These are phyloP conservation scores for Anseranas semipalmata DNA, from an alignment of 2,113 vertebrate genomes.

Conservation along the genomic window DNA sequence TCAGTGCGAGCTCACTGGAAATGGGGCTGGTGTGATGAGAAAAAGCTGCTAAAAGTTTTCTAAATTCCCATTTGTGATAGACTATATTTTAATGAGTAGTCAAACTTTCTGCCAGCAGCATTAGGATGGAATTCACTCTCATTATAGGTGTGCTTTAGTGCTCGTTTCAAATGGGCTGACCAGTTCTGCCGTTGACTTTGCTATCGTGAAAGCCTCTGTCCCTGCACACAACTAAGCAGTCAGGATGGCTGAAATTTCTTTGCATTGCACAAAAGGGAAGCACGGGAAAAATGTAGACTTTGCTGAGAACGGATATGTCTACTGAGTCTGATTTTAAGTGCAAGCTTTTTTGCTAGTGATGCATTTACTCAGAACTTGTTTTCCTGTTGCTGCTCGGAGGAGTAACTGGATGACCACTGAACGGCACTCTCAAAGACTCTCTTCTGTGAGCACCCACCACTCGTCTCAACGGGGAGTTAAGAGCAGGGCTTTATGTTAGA, in stretches of 20 bases:
- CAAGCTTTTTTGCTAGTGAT: neutral
- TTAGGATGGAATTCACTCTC: neutral
- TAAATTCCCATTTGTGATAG: neutral
- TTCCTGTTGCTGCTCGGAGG: neutral
- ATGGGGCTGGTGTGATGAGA: rapidly evolving
- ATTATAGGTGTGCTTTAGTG: neutral
- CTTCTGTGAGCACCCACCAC: neutral
- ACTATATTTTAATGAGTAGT: neutral
- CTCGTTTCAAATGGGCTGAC: neutral
- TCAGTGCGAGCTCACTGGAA: neutral
- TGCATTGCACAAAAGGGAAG: neutral
- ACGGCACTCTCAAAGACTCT: neutral
- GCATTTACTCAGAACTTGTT: neutral
- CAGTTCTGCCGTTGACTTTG: neutral
- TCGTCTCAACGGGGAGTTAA: too few relatives aligned
- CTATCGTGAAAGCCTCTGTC: neutral
- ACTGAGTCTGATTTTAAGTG: neutral
- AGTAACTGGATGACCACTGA: neutral
- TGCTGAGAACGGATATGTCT: neutral
- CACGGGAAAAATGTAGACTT: neutral
- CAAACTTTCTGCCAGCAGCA: neutral
- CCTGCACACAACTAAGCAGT: neutral
- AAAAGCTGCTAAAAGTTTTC: neutral
- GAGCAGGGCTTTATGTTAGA: neutral
- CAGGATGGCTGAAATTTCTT: neutral